Evolutionary conservation across 1,140 invertebrate species (phyloP).

Genomic region (Amyelois transitella): DNA sequence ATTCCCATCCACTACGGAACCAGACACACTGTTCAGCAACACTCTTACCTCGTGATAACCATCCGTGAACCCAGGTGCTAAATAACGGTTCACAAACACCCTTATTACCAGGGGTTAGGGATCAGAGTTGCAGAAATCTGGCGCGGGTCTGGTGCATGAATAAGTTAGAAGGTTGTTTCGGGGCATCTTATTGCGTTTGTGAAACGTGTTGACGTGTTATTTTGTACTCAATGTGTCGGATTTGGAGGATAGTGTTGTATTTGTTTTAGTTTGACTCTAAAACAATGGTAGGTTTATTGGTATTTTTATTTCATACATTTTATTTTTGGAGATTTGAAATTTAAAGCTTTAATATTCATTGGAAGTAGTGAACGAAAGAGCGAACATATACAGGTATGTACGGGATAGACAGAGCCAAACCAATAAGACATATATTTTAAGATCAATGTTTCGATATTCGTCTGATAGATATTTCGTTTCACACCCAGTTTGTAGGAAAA

Average conservation of each 20-base stretch:
- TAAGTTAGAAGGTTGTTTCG: neutral
- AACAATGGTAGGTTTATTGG: no score
- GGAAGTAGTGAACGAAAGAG: no score
- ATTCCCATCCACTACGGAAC: neutral
- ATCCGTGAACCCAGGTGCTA: neutral
- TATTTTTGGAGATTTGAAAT: no score
- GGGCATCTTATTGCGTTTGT: neutral
- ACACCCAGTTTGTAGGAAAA: no score
- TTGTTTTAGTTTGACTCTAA: neutral
- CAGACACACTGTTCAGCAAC: neutral
- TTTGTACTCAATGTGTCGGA: neutral
- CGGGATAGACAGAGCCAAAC: no score
- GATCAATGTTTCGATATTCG: no score
- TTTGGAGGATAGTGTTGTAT: neutral
- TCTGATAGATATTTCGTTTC: no score
- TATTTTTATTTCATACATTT: no score
- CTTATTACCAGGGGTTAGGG: neutral
- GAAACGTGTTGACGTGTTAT: neutral
- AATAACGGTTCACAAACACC: neutral
- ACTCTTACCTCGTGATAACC: neutral
- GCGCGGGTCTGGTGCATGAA: neutral
- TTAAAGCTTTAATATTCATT: no score
- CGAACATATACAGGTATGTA: no score
- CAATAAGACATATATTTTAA: no score
- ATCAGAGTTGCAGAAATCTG: neutral